A percentile compares a stretch with the other conserved stretches of the same genome.
phyloP scores from a whole-genome alignment of 2,888 invertebrate species.

The Parnassius orleans region DNA sequence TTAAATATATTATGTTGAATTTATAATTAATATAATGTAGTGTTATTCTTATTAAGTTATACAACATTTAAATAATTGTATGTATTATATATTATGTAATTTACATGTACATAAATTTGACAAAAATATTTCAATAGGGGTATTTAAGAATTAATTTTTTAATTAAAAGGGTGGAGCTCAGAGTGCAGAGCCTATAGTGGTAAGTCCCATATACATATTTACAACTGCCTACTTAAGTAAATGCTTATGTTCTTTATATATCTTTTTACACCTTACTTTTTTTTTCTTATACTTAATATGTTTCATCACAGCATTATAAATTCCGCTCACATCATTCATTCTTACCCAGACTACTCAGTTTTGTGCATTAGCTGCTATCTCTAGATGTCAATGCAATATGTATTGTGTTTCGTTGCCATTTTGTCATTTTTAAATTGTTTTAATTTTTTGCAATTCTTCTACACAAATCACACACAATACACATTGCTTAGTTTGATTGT shows the following conservation, averaged over 20 bases:
- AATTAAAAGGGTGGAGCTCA: conserved; percentile 87
- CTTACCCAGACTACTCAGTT: conserved; percentile 24
- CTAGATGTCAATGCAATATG: conserved; percentile 70
- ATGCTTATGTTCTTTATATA: conserved; percentile 38
- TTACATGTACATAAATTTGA: conserved; percentile 14
- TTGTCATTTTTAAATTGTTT: conserved; percentile 32
- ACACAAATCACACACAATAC: conserved; percentile 43
- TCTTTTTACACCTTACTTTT: conserved; percentile 36
- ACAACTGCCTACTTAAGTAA: conserved; percentile 43
- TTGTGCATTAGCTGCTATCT: conserved; percentile 68
- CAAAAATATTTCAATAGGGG: conserved; percentile 27
- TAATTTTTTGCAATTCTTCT: conserved; percentile 37
- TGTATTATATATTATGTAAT: background rate
- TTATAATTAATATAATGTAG: background rate
- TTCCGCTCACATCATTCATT: conserved; percentile 23
- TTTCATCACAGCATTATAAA: conserved; percentile 24
- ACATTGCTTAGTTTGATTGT: conserved; percentile 43
- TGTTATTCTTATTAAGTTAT: background rate
- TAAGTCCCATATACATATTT: conserved; percentile 82
- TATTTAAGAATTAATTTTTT: conserved; percentile 46
- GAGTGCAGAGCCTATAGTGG: conserved; percentile 97
- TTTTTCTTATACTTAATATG: conserved; percentile 34
- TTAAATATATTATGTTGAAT: background rate
- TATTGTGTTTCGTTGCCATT: conserved; percentile 47
- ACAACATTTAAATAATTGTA: background rate